Evolutionary conservation across 2,888 invertebrate species (phyloP).

Genomic region (Dicyrtomina minuta): DNA sequence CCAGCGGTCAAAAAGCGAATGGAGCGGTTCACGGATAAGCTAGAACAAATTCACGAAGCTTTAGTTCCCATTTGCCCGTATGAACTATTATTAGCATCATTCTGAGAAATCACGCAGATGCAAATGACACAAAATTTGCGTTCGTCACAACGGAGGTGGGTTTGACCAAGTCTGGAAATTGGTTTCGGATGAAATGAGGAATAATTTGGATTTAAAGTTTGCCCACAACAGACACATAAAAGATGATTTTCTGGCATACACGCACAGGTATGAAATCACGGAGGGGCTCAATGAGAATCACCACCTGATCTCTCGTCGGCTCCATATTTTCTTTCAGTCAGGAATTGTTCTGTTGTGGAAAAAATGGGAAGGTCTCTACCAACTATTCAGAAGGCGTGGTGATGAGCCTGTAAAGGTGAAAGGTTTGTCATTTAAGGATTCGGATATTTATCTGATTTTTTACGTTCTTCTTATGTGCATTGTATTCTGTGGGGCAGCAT

Average conservation of each 20-base stretch:
- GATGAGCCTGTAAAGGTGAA: background rate
- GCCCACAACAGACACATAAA: background rate
- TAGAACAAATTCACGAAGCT: too few relatives aligned
- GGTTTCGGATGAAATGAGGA: background rate
- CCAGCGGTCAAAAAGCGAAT: too few relatives aligned
- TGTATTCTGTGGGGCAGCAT: too few relatives aligned
- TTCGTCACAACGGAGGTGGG: background rate
- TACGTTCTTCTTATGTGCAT: too few relatives aligned
- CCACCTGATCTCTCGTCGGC: background rate
- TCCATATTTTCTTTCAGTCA: background rate
- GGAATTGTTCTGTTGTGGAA: background rate
- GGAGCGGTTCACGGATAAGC: too few relatives aligned
- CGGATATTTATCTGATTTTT: background rate
- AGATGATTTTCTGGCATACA: background rate
- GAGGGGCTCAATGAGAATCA: background rate
- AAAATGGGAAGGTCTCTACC: background rate
- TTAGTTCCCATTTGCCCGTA: too few relatives aligned
- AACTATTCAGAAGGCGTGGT: background rate
- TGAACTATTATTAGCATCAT: too few relatives aligned
- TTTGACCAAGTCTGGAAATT: background rate
- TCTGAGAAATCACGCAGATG: too few relatives aligned
- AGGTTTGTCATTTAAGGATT: background rate
- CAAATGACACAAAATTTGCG: too few relatives aligned
- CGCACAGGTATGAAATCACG: background rate
- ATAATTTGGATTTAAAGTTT: background rate